Base-by-base conservation (phyloP, 2,113 vertebrate genomes). In the Odontophorus gujanensis region DNA sequence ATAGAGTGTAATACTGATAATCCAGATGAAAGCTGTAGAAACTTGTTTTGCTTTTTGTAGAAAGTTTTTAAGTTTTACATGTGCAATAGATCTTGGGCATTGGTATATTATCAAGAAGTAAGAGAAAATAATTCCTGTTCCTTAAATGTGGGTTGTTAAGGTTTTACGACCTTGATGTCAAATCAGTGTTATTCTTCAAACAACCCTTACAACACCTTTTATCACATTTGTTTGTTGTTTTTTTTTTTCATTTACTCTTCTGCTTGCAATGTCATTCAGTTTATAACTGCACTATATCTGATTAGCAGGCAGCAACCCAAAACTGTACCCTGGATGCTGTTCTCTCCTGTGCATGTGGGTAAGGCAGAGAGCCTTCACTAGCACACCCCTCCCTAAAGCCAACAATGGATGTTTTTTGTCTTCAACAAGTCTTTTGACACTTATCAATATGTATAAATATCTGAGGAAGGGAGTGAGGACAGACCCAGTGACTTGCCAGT, bases 311-410 rank as follows among this genome's bases (percentile, higher is more conserved):
- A 92, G 69, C 0, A 4, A 76, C 48, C 72, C 0, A 0, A 88
- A 14, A 21, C 34, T 11, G 19, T 73, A 73, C 59, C 40, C 68
- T 81, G 65, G 25, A 34, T 68, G 43, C 0, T 0, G 45, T 4
- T 32, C 30, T 25, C 12, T 85, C 7, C 16, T 36, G 16, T 0
- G 0, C n/a, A 42, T 55, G 24, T 14, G 57, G 25, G 36, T 0
- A 1, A 74, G 13, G 9, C 42, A 32, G 34, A 19, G 19, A 78
- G 6, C 11, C 13, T 22, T 78, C 1, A 0, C 16, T 24, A 22
- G n/a, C 20, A 58, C 32, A 83, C 18, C 1, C 0, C n/a, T 43
- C 26, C 30, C 67, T 75, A 79, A 9, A 26, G 36, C 36, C 47
- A 26, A n/a, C 2, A 4, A 0, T 43, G 16, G 26, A 30, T 45